phyloP scores from a whole-genome alignment of 2,888 invertebrate species.

The Falcaria lacertinaria region DNA sequence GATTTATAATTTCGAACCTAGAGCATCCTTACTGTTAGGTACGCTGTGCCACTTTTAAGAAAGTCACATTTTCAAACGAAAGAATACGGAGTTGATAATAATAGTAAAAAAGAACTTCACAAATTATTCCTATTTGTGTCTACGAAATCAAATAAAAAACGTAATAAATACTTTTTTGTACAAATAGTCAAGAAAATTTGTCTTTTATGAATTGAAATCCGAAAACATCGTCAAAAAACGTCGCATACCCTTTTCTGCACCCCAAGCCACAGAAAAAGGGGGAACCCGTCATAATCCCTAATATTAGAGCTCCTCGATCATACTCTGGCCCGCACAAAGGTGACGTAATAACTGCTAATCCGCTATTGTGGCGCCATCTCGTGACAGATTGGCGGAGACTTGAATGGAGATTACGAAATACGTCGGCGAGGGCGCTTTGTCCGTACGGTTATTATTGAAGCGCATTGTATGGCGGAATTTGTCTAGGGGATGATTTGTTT shows the following conservation, averaged over 20 bases:
- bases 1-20: too few relatives aligned
- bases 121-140: too few relatives aligned
- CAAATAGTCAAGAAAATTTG: too few relatives aligned
- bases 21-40: too few relatives aligned
- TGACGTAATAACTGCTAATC: constrained; percentile 76
- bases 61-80: too few relatives aligned
- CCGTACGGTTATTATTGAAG: constrained; percentile 51
- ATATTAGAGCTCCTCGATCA: constrained; percentile 73
- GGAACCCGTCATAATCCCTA: constrained; percentile 68
- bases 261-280: constrained; percentile 44
- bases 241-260: constrained; percentile 3
- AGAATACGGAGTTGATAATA: too few relatives aligned
- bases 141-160: too few relatives aligned
- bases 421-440: constrained; percentile 65
- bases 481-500: constrained; percentile 59
- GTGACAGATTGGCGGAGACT: constrained; percentile 70
- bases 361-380: constrained; percentile 75
- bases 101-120: too few relatives aligned
- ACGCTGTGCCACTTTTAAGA: too few relatives aligned
- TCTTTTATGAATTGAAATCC: too few relatives aligned
- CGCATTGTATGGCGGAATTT: constrained; percentile 47
- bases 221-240: background rate
- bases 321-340: constrained; percentile 65
- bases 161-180: too few relatives aligned
- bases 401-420: constrained; percentile 63